These are phyloP conservation scores for Galeopsomyia nigrocyanea DNA, from an alignment of 2,888 invertebrate species.

Conservation along the genomic window DNA sequence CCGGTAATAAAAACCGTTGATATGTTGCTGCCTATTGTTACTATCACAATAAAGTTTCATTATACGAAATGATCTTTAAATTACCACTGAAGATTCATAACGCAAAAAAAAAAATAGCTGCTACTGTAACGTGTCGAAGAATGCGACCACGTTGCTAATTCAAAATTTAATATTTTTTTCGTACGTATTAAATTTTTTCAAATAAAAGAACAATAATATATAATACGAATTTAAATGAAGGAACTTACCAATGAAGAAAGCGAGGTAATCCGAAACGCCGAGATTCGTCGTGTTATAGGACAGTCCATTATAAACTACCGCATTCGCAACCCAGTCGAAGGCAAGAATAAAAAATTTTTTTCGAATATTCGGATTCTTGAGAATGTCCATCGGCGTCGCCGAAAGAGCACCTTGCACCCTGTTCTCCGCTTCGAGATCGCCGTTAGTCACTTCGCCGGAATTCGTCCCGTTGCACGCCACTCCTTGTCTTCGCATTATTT, in stretches of 20 bases:
- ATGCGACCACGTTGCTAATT: no score
- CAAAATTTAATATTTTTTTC: neutral
- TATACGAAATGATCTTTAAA: neutral
- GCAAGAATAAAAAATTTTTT: constrained; percentile 77
- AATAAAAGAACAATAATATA: neutral
- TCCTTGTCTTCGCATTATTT: constrained; percentile 63
- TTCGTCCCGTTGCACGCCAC: constrained; percentile 65
- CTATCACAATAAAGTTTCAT: neutral
- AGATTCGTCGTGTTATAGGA: constrained; percentile 78
- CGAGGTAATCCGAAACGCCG: constrained; percentile 78
- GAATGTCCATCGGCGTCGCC: constrained; percentile 75
- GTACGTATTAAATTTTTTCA: neutral
- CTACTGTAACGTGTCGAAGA: no score
- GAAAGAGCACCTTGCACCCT: constrained; percentile 64
- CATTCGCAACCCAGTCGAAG: constrained; percentile 77
- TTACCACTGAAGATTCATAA: no score
- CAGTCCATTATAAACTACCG: constrained; percentile 79
- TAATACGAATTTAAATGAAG: neutral
- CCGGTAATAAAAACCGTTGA: no score
- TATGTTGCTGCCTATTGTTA: no score
- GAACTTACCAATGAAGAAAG: constrained; percentile 75
- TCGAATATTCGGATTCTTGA: constrained; percentile 76
- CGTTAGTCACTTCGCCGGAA: constrained; percentile 53
- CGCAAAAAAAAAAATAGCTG: no score
- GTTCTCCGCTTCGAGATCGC: constrained; percentile 57